These are phyloP conservation scores for Pseudotriccus pelzelni DNA, from an alignment of 2,797 vertebrate genomes.

Conservation along the genomic window DNA sequence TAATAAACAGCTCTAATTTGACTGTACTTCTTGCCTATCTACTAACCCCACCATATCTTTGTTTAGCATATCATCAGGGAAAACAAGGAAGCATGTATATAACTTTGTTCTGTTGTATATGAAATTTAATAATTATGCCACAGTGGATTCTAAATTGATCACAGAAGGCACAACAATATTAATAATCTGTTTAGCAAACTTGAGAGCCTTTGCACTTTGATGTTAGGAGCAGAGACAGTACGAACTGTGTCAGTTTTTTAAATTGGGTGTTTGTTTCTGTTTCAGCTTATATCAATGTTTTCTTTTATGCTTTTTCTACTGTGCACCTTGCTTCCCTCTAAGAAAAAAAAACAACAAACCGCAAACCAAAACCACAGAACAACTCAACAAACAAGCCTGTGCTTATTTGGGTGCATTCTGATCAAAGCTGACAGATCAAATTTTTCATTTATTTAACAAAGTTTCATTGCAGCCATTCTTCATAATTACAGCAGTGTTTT, in stretches of 20 bases:
- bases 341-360: background rate
- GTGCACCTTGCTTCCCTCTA: constrained; percentile 1
- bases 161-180: constrained; percentile 53
- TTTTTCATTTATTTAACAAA: constrained; percentile 58
- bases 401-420: background rate
- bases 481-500: constrained; percentile 26
- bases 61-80: constrained; percentile 54
- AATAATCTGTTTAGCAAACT: constrained; percentile 67
- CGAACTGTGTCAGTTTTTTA: constrained; percentile 14
- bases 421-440: constrained; percentile 27
- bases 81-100: constrained; percentile 45
- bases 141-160: constrained; percentile 67
- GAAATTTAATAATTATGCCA: constrained; percentile 67
- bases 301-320: background rate
- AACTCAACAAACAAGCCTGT: background rate
- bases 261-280: constrained; percentile 41
- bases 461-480: constrained; percentile 38
- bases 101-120: constrained; percentile 64
- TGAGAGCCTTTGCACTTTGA: constrained; percentile 37
- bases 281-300: constrained; percentile 21
- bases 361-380: background rate
- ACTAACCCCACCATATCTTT: constrained; percentile 35
- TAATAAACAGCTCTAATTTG: constrained; percentile 50
- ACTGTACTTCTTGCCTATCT: constrained; percentile 59
- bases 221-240: background rate